Evolutionary conservation across 37 sponge, comb jelly and placozoan species (phyloP).

Genomic region (Cliona cf. orientalis): DNA sequence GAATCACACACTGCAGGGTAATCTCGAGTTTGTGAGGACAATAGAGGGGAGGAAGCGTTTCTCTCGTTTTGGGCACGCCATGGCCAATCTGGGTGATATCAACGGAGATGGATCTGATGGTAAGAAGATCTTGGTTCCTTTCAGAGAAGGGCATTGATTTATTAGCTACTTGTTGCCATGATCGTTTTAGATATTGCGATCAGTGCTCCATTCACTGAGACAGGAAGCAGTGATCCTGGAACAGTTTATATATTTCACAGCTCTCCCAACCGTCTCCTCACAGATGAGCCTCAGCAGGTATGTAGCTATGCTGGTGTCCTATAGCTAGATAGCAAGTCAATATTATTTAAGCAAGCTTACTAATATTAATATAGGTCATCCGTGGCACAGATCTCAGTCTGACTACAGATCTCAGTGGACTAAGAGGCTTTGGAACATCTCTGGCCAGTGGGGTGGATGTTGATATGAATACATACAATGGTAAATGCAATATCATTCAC

Average conservation of each 20-base stretch:
- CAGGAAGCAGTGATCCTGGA: constrained; percentile 38
- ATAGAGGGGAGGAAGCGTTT: constrained; percentile 2
- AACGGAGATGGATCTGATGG: constrained; percentile 75
- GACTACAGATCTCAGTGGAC: neutral
- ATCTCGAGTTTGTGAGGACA: neutral
- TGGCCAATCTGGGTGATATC: constrained; percentile 83
- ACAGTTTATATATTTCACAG: constrained; percentile 79
- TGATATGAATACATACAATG: constrained; percentile 77
- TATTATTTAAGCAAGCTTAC: too few species aligned
- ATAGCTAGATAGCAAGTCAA: too few species aligned
- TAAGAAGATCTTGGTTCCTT: neutral
- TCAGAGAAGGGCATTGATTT: too few species aligned
- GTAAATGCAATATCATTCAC: too few species aligned
- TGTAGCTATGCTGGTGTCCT: too few species aligned
- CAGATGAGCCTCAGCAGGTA: constrained; percentile 29
- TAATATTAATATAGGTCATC: constrained; percentile 47
- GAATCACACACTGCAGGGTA: constrained; percentile 22
- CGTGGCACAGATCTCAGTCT: constrained; percentile 29
- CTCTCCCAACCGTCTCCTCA: neutral
- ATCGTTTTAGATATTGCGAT: constrained; percentile 91
- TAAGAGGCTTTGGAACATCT: constrained; percentile 56
- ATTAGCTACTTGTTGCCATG: too few species aligned
- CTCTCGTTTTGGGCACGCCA: constrained; percentile 81
- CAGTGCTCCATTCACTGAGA: constrained; percentile 81
- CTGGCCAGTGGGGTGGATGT: constrained; percentile 69